phyloP scores from a whole-genome alignment of 2,888 invertebrate species.

The Myopa testacea region DNA sequence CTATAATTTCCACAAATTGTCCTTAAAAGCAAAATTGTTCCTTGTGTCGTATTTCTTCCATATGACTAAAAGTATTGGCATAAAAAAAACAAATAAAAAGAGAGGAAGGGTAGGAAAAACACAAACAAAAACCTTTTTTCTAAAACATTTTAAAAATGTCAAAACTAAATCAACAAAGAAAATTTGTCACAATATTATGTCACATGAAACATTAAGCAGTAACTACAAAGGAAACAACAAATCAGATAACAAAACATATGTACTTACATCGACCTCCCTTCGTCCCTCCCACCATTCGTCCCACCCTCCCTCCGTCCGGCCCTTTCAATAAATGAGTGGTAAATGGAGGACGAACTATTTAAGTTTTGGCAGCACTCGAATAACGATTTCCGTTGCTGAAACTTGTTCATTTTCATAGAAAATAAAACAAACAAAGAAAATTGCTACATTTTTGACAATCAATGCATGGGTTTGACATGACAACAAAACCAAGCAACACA shows the following conservation, averaged over 20 bases:
- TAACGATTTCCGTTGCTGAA: not conserved
- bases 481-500: not conserved
- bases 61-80: not conserved
- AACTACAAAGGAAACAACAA: not conserved
- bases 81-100: not conserved
- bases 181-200: slow-evolving; percentile 27
- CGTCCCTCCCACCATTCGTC: too few relatives aligned
- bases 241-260: too few relatives aligned
- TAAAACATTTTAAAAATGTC: not conserved
- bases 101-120: not conserved
- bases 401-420: not conserved
- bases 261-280: too few relatives aligned
- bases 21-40: not conserved
- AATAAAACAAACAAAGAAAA: not conserved
- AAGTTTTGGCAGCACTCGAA: slow-evolving; percentile 11
- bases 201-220: not conserved
- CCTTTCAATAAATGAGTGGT: not conserved
- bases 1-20: not conserved
- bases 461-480: not conserved
- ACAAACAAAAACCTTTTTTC: not conserved
- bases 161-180: not conserved
- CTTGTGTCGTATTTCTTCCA: not conserved
- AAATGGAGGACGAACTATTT: not conserved
- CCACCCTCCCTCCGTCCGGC: not conserved
- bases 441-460: slow-evolving; percentile 12